A percentile compares a stretch with the other conserved stretches of the same genome.
Conservation (phyloP, 2,797 vertebrate species). For the Enteromius argenteus region DNA sequence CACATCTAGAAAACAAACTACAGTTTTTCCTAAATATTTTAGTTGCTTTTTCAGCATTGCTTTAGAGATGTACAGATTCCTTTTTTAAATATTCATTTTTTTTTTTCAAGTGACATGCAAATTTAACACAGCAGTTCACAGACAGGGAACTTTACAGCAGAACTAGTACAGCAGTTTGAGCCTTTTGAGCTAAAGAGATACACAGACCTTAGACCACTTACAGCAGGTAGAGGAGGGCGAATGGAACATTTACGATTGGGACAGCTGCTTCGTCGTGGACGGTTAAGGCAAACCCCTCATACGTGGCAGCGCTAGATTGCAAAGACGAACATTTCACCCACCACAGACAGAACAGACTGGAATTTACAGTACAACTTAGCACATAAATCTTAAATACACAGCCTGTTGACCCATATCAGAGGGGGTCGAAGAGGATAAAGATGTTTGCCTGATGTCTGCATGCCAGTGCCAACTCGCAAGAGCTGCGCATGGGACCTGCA, state of each 20-base stretch:
- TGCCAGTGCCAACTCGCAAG: conserved; percentile 48
- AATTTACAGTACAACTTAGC: conserved; percentile 68
- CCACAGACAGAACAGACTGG: conserved; percentile 71
- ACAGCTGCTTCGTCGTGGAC: conserved; percentile 31
- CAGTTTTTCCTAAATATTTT: conserved; percentile 65
- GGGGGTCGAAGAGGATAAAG: background rate
- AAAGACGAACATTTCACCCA: conserved; percentile 64
- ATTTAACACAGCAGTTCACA: conserved; percentile 80
- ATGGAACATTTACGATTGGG: conserved; percentile 64
- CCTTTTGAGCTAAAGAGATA: conserved; percentile 64
- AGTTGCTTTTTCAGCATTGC: conserved; percentile 54
- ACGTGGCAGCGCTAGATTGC: conserved; percentile 53
- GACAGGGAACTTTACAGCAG: conserved; percentile 75
- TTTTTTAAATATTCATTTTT: conserved; percentile 68
- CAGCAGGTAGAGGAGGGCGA: conserved; percentile 68
- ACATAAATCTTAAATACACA: conserved; percentile 71
- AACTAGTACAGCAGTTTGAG: conserved; percentile 77
- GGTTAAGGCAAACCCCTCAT: conserved; percentile 29
- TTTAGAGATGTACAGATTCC: conserved; percentile 79
- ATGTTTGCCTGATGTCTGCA: conserved; percentile 40
- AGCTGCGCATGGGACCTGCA: conserved; percentile 74
- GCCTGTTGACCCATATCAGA: conserved; percentile 47
- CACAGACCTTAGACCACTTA: conserved; percentile 74
- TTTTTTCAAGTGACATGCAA: conserved; percentile 79
- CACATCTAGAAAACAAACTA: conserved; percentile 81